Percentiles rank a stretch among this genome's conserved stretches.
phyloP scores from a whole-genome alignment of 2,113 vertebrate species.

The Nannobrachium achirus region DNA sequence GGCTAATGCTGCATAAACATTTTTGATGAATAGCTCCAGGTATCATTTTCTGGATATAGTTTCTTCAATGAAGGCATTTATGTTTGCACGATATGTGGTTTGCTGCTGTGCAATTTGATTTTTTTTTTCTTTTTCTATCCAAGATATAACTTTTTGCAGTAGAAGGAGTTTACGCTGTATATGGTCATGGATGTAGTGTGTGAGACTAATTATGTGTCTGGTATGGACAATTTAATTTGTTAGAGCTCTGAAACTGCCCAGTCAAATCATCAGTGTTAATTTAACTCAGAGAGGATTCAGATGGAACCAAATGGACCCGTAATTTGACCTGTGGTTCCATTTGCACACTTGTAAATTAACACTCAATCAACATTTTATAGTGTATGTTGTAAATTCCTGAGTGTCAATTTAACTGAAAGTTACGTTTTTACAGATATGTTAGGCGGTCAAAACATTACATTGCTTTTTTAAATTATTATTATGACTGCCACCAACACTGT shows the following conservation, averaged over 20 bases:
- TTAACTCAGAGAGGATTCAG: no score
- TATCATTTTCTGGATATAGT: slow-evolving; percentile 8
- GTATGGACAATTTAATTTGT: not conserved
- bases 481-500: not conserved
- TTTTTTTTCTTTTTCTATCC: no score
- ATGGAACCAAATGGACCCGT: no score
- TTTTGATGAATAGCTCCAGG: not conserved
- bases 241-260: slow-evolving; percentile 25
- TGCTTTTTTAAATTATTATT: not conserved
- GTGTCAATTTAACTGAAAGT: no score
- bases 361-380: no score
- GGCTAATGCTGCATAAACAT: not conserved
- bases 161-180: slow-evolving; percentile 4
- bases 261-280: no score
- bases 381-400: no score
- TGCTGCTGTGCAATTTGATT: slow-evolving; percentile 37
- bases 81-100: slow-evolving; percentile 15
- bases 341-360: no score
- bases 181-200: not conserved
- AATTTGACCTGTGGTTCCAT: no score
- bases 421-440: no score
- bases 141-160: no score
- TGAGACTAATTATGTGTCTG: not conserved
- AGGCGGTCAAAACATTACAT: no score
- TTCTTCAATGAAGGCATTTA: slow-evolving; percentile 42